Percentiles rank a stretch among this genome's conserved stretches.
These are phyloP conservation scores for Columba janthina DNA, from an alignment of 2,113 vertebrate genomes.

Conservation along the genomic window DNA sequence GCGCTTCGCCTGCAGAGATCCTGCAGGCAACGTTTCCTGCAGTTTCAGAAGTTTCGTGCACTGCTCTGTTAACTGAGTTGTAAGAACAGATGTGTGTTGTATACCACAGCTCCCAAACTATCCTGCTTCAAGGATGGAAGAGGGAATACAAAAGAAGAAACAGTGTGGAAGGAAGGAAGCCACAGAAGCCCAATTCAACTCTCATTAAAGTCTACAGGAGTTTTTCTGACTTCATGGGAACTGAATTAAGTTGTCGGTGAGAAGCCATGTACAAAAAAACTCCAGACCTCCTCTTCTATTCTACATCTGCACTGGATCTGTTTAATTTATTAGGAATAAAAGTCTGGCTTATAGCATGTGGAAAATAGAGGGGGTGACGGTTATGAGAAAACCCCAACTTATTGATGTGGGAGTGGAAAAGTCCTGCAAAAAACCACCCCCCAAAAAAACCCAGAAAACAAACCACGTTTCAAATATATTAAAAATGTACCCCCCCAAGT, in stretches of 20 bases:
- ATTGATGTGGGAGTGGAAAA: conserved; percentile 23
- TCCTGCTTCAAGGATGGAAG: background rate
- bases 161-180: conserved; percentile 2
- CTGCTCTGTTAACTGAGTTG: background rate
- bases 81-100: background rate
- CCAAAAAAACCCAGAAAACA: no score
- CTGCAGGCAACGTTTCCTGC: background rate
- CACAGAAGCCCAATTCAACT: background rate
- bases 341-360: background rate
- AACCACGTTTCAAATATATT: background rate
- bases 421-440: background rate
- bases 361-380: conserved; percentile 11
- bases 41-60: background rate
- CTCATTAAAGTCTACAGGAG: background rate
- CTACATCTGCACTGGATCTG: conserved; percentile 18
- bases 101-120: background rate
- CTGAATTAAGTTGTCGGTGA: background rate
- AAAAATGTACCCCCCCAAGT: background rate
- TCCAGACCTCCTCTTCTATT: background rate
- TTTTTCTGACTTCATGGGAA: conserved; percentile 22
- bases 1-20: background rate
- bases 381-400: conserved; percentile 33
- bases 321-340: conserved; percentile 43
- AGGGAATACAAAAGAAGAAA: background rate
- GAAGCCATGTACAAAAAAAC: background rate